These are phyloP conservation scores for Clepsis dumicolana DNA, from an alignment of 2,888 invertebrate species.

Conservation along the genomic window DNA sequence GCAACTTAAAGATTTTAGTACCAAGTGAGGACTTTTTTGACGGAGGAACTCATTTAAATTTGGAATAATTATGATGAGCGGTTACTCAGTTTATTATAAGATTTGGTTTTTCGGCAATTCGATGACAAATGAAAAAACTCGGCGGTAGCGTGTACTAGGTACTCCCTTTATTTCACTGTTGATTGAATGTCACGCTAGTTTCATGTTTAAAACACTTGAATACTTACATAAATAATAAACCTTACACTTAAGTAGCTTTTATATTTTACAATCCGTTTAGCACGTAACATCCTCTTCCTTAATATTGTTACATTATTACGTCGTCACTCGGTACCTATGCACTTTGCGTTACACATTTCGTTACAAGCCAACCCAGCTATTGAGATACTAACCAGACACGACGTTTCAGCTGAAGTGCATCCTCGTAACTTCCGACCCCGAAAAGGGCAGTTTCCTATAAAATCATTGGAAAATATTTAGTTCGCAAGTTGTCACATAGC, in stretches of 20 bases:
- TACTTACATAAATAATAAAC: no score
- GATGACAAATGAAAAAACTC: no score
- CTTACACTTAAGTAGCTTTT: no score
- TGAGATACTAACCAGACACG: neutral
- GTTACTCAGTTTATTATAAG: no score
- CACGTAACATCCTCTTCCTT: neutral
- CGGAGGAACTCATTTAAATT: no score
- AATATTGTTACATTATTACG: neutral
- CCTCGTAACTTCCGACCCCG: neutral
- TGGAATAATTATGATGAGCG: no score
- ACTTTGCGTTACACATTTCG: neutral
- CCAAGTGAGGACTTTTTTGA: neutral
- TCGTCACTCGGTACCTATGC: neutral
- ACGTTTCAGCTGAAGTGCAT: slow-evolving; percentile 4
- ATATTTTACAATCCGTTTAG: neutral
- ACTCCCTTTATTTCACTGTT: no score
- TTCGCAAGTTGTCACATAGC: slow-evolving; percentile 23
- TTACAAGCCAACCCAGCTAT: neutral
- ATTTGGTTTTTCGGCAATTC: no score
- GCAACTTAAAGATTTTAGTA: neutral
- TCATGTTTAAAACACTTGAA: no score
- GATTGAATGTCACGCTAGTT: no score
- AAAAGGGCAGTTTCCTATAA: slow-evolving; percentile 23
- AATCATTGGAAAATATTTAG: slow-evolving; percentile 25
- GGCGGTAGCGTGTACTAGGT: no score